Conservation (phyloP, 2,113 vertebrate genomes). For the Python bivittatus region DNA sequence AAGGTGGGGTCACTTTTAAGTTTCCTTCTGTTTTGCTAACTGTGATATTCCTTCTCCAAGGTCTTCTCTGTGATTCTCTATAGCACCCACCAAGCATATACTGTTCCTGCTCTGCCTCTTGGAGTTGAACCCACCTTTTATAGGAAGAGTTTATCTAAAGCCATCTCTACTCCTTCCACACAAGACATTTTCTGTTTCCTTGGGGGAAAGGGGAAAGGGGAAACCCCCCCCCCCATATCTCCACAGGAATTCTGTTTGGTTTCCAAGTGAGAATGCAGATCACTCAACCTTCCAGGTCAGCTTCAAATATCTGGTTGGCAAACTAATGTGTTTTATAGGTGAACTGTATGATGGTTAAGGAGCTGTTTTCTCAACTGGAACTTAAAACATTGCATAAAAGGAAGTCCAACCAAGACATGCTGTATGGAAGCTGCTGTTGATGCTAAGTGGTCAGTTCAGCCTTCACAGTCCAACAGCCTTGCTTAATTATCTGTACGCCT, state of each 20-base stretch:
- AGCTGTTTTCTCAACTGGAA: background rate
- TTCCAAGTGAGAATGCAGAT: background rate
- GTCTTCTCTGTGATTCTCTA: no score
- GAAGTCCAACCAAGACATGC: background rate
- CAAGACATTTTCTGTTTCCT: background rate
- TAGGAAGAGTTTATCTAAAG: background rate
- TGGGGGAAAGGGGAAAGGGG: no score
- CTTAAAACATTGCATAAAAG: fast-evolving
- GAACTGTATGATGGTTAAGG: background rate
- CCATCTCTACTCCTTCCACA: no score
- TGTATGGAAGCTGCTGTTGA: fast-evolving
- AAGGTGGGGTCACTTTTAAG: no score
- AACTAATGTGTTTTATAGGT: background rate
- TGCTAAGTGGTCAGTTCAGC: background rate
- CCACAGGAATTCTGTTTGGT: background rate
- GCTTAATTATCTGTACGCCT: background rate
- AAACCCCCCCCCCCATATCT: background rate
- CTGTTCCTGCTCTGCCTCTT: no score
- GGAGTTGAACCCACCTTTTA: no score
- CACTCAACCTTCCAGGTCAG: background rate
- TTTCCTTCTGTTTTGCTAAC: no score
- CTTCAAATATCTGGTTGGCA: fast-evolving
- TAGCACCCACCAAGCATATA: no score
- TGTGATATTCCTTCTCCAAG: no score
- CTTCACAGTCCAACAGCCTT: background rate